Evolutionary conservation across 2,888 invertebrate species (phyloP).

Genomic region (Zygothrica quintamaculata): DNA sequence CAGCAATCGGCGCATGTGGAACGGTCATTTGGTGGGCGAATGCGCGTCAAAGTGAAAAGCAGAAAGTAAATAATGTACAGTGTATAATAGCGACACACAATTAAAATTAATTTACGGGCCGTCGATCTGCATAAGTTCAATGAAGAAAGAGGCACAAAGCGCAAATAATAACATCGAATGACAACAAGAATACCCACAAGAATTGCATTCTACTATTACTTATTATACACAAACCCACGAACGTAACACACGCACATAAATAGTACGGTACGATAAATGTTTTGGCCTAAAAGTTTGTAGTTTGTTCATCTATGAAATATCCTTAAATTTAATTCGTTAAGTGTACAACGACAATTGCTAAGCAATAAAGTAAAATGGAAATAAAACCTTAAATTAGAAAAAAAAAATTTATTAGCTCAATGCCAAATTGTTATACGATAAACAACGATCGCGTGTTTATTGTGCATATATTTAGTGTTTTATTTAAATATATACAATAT

Average conservation of each 20-base stretch:
- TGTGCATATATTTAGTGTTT: conserved; percentile 24
- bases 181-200: conserved; percentile 24
- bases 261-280: background rate
- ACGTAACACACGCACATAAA: conserved; percentile 2
- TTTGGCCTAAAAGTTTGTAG: background rate
- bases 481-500: conserved; percentile 18
- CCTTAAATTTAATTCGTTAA: conserved; percentile 10
- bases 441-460: conserved; percentile 61
- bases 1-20: conserved; percentile 60
- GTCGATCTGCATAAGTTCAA: conserved; percentile 78
- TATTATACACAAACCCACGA: too few species aligned
- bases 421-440: conserved; percentile 39
- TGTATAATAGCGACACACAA: conserved; percentile 51
- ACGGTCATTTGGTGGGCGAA: conserved; percentile 28
- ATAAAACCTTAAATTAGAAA: conserved; percentile 31
- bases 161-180: conserved; percentile 44
- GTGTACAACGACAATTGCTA: conserved; percentile 23
- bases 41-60: conserved; percentile 49
- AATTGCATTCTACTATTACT: conserved; percentile 42
- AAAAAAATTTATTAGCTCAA: conserved; percentile 37
- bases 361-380: conserved; percentile 33
- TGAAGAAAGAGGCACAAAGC: conserved; percentile 54
- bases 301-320: background rate
- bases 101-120: conserved; percentile 73
- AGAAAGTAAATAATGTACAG: conserved; percentile 66